Percentiles rank a stretch among this genome's conserved stretches.
phyloP scores from a whole-genome alignment of 2,797 vertebrate genomes.

The Halcyon smyrnensis region DNA sequence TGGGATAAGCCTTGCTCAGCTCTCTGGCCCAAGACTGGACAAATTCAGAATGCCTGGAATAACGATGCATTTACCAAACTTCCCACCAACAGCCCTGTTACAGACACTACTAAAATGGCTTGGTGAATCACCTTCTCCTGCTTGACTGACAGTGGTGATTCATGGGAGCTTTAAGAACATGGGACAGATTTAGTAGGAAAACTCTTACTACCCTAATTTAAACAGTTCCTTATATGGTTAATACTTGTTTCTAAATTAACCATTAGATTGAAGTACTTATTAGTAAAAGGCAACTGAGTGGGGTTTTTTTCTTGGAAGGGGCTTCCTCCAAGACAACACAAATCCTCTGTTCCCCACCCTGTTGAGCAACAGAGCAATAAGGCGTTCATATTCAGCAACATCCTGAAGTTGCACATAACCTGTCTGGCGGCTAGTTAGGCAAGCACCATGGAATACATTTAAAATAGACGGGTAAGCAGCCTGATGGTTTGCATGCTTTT shows the following conservation, averaged over 20 bases:
- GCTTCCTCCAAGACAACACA: not conserved
- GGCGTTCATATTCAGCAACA: not conserved
- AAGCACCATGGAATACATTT: not conserved
- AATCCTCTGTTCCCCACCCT: not conserved
- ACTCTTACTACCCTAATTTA: not conserved
- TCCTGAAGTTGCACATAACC: slow-evolving; percentile 26
- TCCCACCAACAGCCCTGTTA: not conserved
- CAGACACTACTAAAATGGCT: not conserved
- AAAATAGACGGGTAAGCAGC: not conserved
- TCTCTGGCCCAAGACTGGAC: not conserved
- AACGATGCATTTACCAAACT: not conserved
- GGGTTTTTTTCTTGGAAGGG: not conserved
- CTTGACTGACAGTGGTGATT: not conserved
- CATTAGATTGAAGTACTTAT: not conserved
- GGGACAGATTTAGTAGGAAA: not conserved
- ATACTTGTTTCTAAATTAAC: not conserved
- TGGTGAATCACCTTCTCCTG: slow-evolving; percentile 11
- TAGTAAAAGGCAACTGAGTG: not conserved
- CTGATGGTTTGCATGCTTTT: slow-evolving; percentile 38
- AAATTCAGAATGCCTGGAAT: not conserved
- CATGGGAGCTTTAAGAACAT: not conserved
- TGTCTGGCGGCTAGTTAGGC: slow-evolving; percentile 35
- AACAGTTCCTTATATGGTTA: not conserved
- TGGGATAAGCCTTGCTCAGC: not conserved
- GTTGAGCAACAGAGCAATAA: slow-evolving; percentile 29